Conservation (phyloP, 2,888 invertebrate genomes). For the Polydrusus cervinus region DNA sequence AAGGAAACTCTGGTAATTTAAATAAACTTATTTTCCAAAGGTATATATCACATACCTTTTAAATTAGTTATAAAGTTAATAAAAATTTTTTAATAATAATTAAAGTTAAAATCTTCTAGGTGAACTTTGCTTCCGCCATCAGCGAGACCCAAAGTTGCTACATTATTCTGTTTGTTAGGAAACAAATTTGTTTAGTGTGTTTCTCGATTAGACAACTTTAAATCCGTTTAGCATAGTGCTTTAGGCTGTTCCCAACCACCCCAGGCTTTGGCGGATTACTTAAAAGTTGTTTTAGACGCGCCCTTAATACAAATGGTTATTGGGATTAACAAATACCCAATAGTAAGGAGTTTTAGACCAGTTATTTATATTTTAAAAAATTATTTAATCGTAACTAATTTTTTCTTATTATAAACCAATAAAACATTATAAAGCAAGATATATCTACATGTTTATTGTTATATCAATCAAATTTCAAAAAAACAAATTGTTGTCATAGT, state of each 20-base stretch:
- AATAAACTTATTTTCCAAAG: no score
- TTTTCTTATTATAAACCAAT: no score
- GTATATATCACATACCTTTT: not conserved
- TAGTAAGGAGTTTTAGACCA: not conserved
- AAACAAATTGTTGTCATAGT: no score
- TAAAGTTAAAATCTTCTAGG: slow-evolving; percentile 31
- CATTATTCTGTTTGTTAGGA: slow-evolving; percentile 34
- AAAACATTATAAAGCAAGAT: no score
- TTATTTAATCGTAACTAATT: no score
- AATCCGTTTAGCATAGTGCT: slow-evolving; percentile 45
- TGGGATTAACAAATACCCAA: slow-evolving; percentile 7
- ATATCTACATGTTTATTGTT: no score
- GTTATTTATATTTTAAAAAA: no score
- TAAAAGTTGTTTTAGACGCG: slow-evolving; percentile 25
- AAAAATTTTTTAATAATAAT: not conserved
- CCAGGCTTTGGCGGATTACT: slow-evolving; percentile 32
- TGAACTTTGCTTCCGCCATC: slow-evolving; percentile 19
- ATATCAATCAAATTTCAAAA: no score
- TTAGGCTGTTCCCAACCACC: slow-evolving; percentile 31
- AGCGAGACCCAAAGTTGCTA: slow-evolving; percentile 16
- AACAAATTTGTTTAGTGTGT: slow-evolving; percentile 42
- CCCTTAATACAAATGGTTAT: slow-evolving; percentile 22
- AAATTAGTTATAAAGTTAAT: not conserved
- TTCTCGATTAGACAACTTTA: slow-evolving; percentile 39
- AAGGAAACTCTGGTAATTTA: no score